Percentiles rank a stretch among this genome's conserved stretches.
These are phyloP conservation scores for Gallirallus australis DNA, from an alignment of 2,797 vertebrate genomes.

Conservation along the genomic window DNA sequence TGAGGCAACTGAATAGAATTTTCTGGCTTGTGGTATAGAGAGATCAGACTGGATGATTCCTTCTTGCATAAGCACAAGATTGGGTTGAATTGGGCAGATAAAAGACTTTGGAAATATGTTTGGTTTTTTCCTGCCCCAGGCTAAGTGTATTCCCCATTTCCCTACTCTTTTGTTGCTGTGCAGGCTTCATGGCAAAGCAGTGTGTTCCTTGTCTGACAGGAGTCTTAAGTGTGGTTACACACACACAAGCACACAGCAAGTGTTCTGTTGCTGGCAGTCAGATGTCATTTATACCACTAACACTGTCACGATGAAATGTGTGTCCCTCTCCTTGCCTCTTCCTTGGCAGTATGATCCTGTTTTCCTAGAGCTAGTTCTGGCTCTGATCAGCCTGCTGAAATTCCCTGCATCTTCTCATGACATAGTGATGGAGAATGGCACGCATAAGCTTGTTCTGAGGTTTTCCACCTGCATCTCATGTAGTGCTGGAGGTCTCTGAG, in stretches of 20 bases:
- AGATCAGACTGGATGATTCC: not conserved
- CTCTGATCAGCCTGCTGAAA: not conserved
- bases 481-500: not conserved
- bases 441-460: not conserved
- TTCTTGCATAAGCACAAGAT: conserved; percentile 11
- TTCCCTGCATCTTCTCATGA: not conserved
- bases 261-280: not conserved
- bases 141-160: not conserved
- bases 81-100: not conserved
- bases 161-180: not conserved
- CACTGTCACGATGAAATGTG: not conserved
- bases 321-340: not conserved
- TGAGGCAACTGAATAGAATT: not conserved
- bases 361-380: not conserved
- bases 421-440: not conserved
- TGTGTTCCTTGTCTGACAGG: not conserved
- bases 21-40: not conserved
- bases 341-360: not conserved
- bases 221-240: not conserved
- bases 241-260: fast-evolving
- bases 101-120: not conserved
- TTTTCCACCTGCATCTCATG: not conserved
- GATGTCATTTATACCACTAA: not conserved
- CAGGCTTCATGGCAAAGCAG: not conserved
- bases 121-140: not conserved